A percentile compares a stretch with the other conserved stretches of the same genome.
Evolutionary conservation across 2,797 vertebrate genomes (phyloP).

Genomic region (Melanotaenia maccullochi): DNA sequence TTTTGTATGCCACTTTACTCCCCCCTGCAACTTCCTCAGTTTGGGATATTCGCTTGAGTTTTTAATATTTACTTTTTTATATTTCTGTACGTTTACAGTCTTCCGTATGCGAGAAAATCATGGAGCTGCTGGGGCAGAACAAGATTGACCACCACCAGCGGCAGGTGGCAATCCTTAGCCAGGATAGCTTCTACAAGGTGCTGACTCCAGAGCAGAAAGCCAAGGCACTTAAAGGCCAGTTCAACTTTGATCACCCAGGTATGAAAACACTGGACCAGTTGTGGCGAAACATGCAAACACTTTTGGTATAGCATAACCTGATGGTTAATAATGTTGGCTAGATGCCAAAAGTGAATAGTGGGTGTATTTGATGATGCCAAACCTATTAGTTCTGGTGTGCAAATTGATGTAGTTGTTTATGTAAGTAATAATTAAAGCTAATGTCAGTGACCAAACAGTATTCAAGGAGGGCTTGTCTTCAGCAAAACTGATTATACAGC

Average conservation of each 20-base stretch:
- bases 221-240: conserved; percentile 94
- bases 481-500: neutral
- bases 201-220: conserved; percentile 95
- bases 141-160: conserved; percentile 94
- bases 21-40: neutral
- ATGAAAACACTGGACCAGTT: conserved; percentile 1
- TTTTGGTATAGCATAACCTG: too few species aligned
- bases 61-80: neutral
- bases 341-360: too few species aligned
- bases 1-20: neutral
- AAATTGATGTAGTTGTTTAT: neutral
- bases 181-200: conserved; percentile 97
- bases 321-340: neutral
- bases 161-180: conserved; percentile 95
- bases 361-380: too few species aligned
- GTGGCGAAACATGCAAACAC: neutral
- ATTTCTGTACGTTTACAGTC: conserved; percentile 80
- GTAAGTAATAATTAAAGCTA: too few species aligned
- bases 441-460: too few species aligned
- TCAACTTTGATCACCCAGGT: conserved; percentile 99
- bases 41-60: neutral
- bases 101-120: conserved; percentile 95
- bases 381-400: too few species aligned
- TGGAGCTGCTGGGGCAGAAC: conserved; percentile 96
- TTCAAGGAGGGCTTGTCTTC: neutral